phyloP scores from a whole-genome alignment of 2,113 vertebrate species.

The Pelvicachromis taeniatus region DNA sequence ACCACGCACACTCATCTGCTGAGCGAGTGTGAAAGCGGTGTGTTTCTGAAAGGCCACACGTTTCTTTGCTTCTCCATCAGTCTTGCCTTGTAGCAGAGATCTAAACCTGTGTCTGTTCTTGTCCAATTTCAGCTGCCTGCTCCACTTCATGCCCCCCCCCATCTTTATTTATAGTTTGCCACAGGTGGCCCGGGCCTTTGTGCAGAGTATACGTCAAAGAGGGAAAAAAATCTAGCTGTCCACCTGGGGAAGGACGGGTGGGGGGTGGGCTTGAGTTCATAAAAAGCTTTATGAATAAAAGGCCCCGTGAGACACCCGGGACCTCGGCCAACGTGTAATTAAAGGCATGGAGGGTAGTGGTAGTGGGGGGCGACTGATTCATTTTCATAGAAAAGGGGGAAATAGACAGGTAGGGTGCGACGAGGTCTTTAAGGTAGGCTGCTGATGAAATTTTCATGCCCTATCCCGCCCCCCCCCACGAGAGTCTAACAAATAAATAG shows the following conservation, averaged over 20 bases:
- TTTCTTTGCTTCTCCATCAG: not conserved
- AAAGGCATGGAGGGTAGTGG: conserved; percentile 15
- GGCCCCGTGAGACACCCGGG: not conserved
- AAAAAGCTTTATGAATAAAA: conserved; percentile 21
- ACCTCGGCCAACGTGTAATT: conserved; percentile 57
- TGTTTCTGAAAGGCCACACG: not conserved
- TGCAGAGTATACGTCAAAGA: not conserved
- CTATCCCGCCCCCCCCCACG: not conserved
- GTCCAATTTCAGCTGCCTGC: not conserved
- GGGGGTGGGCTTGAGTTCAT: not conserved
- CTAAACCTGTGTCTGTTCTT: not conserved
- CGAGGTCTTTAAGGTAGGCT: conserved; percentile 12
- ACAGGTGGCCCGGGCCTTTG: not conserved
- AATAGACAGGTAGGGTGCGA: conserved; percentile 9
- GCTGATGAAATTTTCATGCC: conserved; percentile 62
- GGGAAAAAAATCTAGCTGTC: not conserved
- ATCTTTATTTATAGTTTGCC: conserved; percentile 2
- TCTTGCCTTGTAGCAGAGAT: not conserved
- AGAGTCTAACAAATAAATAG: conserved; percentile 47
- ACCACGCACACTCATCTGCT: not conserved
- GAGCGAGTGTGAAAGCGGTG: not conserved
- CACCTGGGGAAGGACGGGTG: not conserved
- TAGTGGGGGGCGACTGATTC: conserved; percentile 13
- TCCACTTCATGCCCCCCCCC: not conserved
- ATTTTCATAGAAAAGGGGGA: conserved; percentile 35